Evolutionary conservation across 2,888 invertebrate genomes (phyloP), one percentile per base, ranked within the genome.

Genomic region (Blera fallax): DNA sequence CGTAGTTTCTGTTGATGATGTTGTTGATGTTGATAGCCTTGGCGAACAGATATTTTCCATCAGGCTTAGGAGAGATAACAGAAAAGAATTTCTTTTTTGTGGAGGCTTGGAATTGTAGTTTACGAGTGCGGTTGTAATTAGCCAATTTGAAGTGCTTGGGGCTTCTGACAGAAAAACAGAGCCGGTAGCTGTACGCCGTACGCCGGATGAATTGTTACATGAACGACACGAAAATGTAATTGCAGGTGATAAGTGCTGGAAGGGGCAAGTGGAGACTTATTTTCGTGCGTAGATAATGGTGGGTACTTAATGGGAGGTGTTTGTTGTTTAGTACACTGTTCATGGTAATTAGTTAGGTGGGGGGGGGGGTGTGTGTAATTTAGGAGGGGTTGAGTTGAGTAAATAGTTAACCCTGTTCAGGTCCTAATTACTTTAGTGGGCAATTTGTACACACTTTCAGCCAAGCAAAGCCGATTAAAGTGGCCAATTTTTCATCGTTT

Each of bases 211-310:
- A 60, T 72, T 64, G 64, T 29, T 45, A 37, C n/a, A 48, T 24
- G 10, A 54, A 43, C 60, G 60, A 62, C 74, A 74, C 24, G 56
- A 16, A 34, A 64, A 56, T 32, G 54, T 56, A 14, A 73, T 64
- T 73, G 52, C 18, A 62, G 62, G 43, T 64, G 29, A 52, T 73
- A 29, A 62, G 24, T 27, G 4, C 24, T 10, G 27, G 21, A 1
- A 16, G 21, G 2, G 2, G 56, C 1, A 8, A 11, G 7, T 21
- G 16, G 48, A 11, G 0, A n/a, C 2, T 5, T 18, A 8, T 6
- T 32, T 32, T 24, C n/a, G 34, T 50, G 5, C 11, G 1, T 11
- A 34, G 45, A 34, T 65, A 65, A 34, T 50, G 50, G 24, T 21
- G 8, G 37, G 50, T 32, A 27, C 50, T 65, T 65, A 24, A 16